A percentile compares a stretch with the other conserved stretches of the same genome.
These are phyloP conservation scores for Battus philenor DNA, from an alignment of 1,140 invertebrate species.

Conservation along the genomic window DNA sequence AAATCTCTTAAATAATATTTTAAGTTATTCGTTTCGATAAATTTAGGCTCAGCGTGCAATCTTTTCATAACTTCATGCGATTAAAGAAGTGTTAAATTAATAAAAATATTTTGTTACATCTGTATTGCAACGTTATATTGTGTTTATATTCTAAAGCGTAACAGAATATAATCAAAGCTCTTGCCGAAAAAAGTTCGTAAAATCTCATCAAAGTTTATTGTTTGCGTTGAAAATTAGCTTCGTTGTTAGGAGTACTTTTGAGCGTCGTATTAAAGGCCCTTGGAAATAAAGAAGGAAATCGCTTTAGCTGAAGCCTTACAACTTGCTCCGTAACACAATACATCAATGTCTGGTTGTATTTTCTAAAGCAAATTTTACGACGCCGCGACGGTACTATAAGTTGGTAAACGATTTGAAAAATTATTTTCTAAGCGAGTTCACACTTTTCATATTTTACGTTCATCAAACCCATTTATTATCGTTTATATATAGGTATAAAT, in stretches of 20 bases:
- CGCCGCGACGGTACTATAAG: neutral
- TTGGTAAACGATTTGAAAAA: neutral
- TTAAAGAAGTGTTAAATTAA: no score
- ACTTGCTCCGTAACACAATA: slow-evolving; percentile 1
- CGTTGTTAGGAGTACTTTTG: slow-evolving; percentile 3
- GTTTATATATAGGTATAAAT: no score
- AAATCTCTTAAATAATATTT: no score
- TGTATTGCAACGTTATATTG: no score
- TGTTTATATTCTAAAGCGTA: no score
- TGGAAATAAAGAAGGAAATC: slow-evolving; percentile 12
- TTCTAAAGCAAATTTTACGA: slow-evolving; percentile 1
- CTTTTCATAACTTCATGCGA: no score
- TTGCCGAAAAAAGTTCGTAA: slow-evolving; percentile 6
- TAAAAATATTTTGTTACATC: no score
- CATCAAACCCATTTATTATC: no score
- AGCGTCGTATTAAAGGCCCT: slow-evolving; percentile 1
- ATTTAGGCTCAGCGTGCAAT: no score
- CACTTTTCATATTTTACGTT: neutral
- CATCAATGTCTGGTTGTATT: slow-evolving; percentile 10
- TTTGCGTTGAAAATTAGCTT: slow-evolving; percentile 9
- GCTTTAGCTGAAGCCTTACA: slow-evolving; percentile 11
- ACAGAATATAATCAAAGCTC: no score
- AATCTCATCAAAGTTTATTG: slow-evolving; percentile 9
- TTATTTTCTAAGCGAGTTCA: neutral
- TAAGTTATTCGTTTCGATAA: no score